phyloP scores from a whole-genome alignment of 2,888 invertebrate species.

The Ennomos quercinarius region DNA sequence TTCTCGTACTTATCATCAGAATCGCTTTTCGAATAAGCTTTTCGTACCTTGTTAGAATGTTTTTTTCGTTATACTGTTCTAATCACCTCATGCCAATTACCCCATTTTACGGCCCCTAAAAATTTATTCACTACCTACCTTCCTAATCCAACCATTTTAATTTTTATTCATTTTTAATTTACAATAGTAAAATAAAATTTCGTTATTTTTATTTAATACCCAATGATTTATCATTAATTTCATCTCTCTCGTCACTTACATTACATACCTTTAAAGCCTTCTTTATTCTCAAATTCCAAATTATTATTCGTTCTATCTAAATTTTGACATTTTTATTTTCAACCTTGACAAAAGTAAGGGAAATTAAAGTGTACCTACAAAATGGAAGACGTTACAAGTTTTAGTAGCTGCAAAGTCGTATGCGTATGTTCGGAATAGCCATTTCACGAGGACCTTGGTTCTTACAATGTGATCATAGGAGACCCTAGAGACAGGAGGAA shows the following conservation, averaged over 20 bases:
- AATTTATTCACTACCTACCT: conserved; percentile 75
- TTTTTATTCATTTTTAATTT: conserved; percentile 57
- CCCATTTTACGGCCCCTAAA: conserved; percentile 26
- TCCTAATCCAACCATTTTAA: conserved; percentile 56
- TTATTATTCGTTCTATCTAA: conserved; percentile 41
- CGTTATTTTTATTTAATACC: conserved; percentile 48
- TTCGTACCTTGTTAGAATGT: neutral
- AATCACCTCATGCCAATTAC: neutral
- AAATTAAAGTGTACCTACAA: conserved; percentile 8
- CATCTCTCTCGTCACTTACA: conserved; percentile 38
- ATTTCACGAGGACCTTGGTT: conserved; percentile 31
- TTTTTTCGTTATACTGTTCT: neutral
- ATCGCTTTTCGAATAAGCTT: too few relatives aligned
- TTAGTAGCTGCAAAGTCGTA: conserved; percentile 16
- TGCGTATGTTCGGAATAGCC: conserved; percentile 27
- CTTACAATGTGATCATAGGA: conserved; percentile 14
- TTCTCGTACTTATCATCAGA: neutral
- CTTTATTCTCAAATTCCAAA: conserved; percentile 36
- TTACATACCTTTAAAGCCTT: conserved; percentile 42
- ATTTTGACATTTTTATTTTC: conserved; percentile 13
- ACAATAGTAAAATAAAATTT: conserved; percentile 64
- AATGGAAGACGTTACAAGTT: conserved; percentile 19
- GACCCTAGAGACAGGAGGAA: conserved; percentile 43
- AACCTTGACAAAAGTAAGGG: neutral
- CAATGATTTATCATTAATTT: conserved; percentile 43